These are phyloP conservation scores for Nettapus auritus DNA, from an alignment of 2,113 vertebrate species.

Conservation along the genomic window DNA sequence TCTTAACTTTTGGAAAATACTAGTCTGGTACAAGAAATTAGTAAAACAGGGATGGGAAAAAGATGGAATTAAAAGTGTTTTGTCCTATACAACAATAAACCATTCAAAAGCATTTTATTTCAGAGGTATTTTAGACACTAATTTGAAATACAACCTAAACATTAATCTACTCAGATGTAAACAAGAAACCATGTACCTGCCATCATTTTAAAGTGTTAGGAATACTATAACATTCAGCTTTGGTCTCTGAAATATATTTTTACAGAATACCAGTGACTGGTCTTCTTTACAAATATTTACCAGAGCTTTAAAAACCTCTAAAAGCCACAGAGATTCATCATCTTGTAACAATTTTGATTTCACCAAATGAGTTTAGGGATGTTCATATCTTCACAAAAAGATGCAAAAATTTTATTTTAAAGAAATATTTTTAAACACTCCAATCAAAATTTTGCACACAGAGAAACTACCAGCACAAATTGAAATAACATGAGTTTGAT, in stretches of 20 bases:
- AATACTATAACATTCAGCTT: background rate
- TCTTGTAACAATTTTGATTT: constrained; percentile 8
- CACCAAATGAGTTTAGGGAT: background rate
- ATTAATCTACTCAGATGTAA: background rate
- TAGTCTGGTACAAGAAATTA: background rate
- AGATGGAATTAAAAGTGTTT: background rate
- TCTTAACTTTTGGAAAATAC: background rate
- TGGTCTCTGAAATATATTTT: background rate
- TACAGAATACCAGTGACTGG: background rate
- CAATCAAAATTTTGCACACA: background rate
- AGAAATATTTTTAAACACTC: background rate
- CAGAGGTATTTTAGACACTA: background rate
- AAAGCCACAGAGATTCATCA: background rate
- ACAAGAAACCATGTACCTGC: background rate
- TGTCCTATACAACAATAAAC: background rate
- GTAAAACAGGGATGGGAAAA: background rate
- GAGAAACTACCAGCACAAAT: background rate
- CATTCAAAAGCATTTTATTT: background rate
- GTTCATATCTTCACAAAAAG: background rate
- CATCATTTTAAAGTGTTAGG: background rate
- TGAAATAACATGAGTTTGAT: background rate
- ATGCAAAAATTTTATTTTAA: background rate
- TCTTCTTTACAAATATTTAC: background rate
- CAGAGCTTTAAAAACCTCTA: constrained; percentile 6
- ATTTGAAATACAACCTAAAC: background rate